These are phyloP conservation scores for Eulimnadia texana DNA, from an alignment of 1,140 invertebrate species.

Conservation along the genomic window DNA sequence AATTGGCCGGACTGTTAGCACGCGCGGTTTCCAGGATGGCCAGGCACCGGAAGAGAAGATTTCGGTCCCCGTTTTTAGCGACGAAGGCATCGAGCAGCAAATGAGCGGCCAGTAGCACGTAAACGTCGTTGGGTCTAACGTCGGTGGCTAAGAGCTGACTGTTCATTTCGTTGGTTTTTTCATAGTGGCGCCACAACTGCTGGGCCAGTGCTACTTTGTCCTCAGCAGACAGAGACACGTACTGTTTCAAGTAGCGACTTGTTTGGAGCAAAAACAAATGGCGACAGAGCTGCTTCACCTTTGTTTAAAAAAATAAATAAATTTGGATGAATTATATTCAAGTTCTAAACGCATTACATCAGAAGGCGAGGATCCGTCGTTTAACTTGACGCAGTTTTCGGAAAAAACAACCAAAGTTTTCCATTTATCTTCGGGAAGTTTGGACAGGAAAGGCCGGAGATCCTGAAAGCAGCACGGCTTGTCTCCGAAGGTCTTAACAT, in stretches of 20 bases:
- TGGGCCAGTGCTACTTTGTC: conserved; percentile 24
- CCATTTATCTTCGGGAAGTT: conserved; percentile 22
- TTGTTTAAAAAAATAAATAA: conserved; percentile 14
- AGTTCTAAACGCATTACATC: background rate
- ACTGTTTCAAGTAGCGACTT: conserved; percentile 45
- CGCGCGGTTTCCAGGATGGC: conserved; percentile 41
- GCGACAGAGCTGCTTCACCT: conserved; percentile 48
- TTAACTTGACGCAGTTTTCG: conserved; percentile 19
- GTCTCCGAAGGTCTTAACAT: conserved; percentile 64
- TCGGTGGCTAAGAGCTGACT: conserved; percentile 10
- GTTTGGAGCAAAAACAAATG: conserved; percentile 56
- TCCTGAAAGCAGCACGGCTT: conserved; percentile 68
- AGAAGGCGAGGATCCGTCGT: conserved; percentile 6
- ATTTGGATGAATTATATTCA: background rate
- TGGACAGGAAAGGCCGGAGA: conserved; percentile 49
- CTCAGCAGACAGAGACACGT: conserved; percentile 34
- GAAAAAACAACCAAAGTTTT: conserved; percentile 21
- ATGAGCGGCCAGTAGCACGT: conserved; percentile 59
- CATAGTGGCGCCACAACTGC: conserved; percentile 22
- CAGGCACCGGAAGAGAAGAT: conserved; percentile 3
- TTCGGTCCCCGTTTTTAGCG: conserved; percentile 31
- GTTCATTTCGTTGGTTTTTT: background rate
- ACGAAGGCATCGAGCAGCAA: conserved; percentile 38
- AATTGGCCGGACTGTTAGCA: conserved; percentile 55
- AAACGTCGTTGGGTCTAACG: conserved; percentile 44